A percentile compares a stretch with the other conserved stretches of the same genome.
phyloP scores from a whole-genome alignment of 2,113 vertebrate species.

The Malaclemys terrapin region DNA sequence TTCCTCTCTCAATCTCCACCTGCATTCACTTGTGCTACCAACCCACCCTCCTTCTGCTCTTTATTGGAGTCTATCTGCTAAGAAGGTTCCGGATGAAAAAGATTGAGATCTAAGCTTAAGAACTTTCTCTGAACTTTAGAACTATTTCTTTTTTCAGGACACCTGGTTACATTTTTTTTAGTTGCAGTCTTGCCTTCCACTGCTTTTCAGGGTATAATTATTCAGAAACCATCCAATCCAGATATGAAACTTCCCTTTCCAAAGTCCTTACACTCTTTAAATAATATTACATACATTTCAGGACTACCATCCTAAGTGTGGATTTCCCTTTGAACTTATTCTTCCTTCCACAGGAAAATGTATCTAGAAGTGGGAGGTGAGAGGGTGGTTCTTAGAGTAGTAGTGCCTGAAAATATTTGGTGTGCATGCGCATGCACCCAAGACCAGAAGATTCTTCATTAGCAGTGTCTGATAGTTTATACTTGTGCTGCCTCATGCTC shows the following conservation, averaged over 20 bases:
- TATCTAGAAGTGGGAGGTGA: not conserved
- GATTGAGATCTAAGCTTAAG: not conserved
- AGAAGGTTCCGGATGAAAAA: not conserved
- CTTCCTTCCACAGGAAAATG: not conserved
- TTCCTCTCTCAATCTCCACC: no score
- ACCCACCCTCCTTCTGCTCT: not conserved
- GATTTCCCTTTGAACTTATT: not conserved
- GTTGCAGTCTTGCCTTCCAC: not conserved
- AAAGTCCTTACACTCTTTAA: not conserved
- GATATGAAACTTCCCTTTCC: not conserved
- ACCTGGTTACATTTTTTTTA: not conserved
- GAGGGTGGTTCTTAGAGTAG: no score
- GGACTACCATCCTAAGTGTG: not conserved
- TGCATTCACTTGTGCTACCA: not conserved
- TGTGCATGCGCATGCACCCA: no score
- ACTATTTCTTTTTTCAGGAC: not conserved
- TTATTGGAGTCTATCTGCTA: no score
- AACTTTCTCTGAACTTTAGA: not conserved
- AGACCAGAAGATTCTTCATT: no score
- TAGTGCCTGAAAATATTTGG: no score
- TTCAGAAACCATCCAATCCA: not conserved
- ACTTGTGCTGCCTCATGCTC: no score
- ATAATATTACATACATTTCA: not conserved
- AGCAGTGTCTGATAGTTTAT: no score
- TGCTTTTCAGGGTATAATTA: not conserved